Percentiles rank a stretch among this genome's conserved stretches.
Conservation (phyloP, 2,797 vertebrate genomes). For the Trachurus trachurus region DNA sequence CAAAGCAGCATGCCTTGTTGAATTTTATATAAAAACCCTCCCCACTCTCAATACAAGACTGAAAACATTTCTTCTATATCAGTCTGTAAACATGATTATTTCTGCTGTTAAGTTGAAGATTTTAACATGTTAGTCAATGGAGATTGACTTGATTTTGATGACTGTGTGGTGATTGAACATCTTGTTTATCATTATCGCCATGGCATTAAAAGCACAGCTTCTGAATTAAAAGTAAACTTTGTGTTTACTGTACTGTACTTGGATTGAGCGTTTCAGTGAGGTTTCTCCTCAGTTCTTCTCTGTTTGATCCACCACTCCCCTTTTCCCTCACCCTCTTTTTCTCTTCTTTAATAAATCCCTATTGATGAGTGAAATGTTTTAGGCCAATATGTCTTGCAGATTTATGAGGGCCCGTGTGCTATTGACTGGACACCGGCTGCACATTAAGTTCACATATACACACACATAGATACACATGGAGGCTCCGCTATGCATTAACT, state of each 20-base stretch:
- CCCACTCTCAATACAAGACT: too few relatives aligned
- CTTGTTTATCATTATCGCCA: slow-evolving; percentile 45
- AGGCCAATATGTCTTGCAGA: slow-evolving; percentile 78
- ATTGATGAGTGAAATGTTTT: slow-evolving; percentile 84
- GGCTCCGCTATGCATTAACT: slow-evolving; percentile 71
- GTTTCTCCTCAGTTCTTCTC: slow-evolving; percentile 18
- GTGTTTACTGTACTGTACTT: slow-evolving; percentile 19
- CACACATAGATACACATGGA: slow-evolving; percentile 21
- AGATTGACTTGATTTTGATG: background rate
- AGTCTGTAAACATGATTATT: too few relatives aligned
- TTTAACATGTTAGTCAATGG: too few relatives aligned
- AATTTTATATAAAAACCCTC: too few relatives aligned
- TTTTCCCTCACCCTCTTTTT: slow-evolving; percentile 16
- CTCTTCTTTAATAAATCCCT: slow-evolving; percentile 78
- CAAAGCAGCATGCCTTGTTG: too few relatives aligned
- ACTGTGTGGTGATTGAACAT: background rate
- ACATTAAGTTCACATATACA: slow-evolving; percentile 68
- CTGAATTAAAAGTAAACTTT: slow-evolving; percentile 2
- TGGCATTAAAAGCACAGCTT: slow-evolving; percentile 50
- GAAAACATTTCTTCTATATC: too few relatives aligned
- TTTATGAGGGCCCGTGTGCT: slow-evolving; percentile 72
- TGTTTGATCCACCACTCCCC: background rate
- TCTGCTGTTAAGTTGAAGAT: too few relatives aligned
- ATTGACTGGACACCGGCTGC: slow-evolving; percentile 75
- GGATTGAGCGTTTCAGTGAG: slow-evolving; percentile 16